Conservation (phyloP, 2,113 vertebrate genomes). For the Poicephalus gulielmi region DNA sequence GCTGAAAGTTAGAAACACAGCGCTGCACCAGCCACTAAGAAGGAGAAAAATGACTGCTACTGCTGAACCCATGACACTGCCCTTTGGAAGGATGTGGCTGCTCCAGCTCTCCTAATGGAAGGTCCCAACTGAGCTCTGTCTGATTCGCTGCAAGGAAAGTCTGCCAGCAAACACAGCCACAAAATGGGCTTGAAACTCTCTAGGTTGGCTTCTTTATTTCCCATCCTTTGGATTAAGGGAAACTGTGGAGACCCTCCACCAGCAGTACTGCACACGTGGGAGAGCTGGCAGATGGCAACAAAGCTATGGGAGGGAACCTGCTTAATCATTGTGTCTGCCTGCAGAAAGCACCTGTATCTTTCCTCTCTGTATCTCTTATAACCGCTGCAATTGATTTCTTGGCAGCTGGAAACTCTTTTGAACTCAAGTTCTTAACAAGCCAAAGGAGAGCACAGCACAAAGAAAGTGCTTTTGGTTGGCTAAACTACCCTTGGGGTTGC, state of each 20-base stretch:
- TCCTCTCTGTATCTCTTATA: not conserved
- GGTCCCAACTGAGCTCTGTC: not conserved
- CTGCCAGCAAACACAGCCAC: not conserved
- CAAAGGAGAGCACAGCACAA: not conserved
- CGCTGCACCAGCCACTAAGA: too few species aligned
- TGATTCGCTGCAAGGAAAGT: not conserved
- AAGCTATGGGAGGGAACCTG: accelerated
- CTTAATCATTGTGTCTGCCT: not conserved
- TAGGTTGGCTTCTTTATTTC: not conserved
- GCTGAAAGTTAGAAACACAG: too few species aligned
- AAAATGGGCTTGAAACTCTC: not conserved
- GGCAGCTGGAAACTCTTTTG: not conserved
- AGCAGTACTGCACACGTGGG: not conserved
- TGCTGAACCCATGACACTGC: too few species aligned
- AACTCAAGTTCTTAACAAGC: not conserved
- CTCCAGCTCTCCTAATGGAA: not conserved
- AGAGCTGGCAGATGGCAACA: not conserved
- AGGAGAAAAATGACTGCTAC: too few species aligned
- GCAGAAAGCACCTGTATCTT: not conserved
- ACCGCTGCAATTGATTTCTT: not conserved
- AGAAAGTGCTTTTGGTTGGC: not conserved
- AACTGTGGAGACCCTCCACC: not conserved
- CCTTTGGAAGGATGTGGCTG: accelerated
- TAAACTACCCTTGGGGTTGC: not conserved
- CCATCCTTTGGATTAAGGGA: not conserved